phyloP scores from a whole-genome alignment of 2,797 vertebrate genomes.

The Falco novaeseelandiae region DNA sequence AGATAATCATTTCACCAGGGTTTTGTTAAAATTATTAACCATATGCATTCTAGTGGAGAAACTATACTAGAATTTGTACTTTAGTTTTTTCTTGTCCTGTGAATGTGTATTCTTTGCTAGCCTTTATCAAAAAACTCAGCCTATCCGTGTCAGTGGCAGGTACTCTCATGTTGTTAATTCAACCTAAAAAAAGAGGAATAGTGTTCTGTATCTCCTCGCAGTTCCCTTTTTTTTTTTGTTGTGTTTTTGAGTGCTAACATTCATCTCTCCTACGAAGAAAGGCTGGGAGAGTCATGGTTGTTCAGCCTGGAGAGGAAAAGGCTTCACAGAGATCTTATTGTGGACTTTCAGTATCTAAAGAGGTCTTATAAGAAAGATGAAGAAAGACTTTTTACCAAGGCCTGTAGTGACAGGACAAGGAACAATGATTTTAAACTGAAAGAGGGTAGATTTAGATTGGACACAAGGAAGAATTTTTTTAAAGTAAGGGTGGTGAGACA shows the following conservation, averaged over 20 bases:
- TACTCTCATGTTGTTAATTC: background rate
- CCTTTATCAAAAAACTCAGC: background rate
- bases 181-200: background rate
- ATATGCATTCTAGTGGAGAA: background rate
- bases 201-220: background rate
- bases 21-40: background rate
- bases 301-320: background rate
- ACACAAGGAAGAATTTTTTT: no score
- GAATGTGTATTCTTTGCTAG: background rate
- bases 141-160: no score
- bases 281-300: no score
- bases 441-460: background rate
- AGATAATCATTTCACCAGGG: accelerated
- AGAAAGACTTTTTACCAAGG: background rate
- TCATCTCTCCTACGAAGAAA: background rate
- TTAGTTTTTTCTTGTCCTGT: background rate
- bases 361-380: background rate
- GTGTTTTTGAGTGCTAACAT: background rate
- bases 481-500: no score
- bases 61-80: background rate
- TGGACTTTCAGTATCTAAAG: background rate
- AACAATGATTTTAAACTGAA: background rate
- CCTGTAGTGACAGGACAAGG: background rate
- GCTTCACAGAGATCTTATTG: background rate
- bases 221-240: background rate